Conservation (phyloP, 2,797 vertebrate species). For the Peromyscus melanophrys region DNA sequence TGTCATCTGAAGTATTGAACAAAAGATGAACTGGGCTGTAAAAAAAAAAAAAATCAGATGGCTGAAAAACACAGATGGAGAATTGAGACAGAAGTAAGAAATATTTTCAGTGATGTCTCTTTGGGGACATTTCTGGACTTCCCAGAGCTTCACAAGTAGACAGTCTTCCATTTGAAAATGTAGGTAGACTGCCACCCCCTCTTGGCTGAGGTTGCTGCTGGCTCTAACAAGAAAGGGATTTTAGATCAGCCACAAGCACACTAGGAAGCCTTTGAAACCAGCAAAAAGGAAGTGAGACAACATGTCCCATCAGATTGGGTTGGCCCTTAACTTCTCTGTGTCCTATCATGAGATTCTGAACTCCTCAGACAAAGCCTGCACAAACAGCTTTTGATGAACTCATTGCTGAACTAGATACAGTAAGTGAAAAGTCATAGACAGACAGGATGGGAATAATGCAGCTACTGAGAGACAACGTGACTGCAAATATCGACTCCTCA, state of each 20-base stretch:
- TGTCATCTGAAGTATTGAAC: neutral
- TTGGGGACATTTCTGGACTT: neutral
- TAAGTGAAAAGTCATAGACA: neutral
- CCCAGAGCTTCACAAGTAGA: neutral
- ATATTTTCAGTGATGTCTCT: neutral
- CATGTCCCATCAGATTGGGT: neutral
- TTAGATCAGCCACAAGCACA: neutral
- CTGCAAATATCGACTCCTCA: neutral
- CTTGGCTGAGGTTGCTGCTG: neutral
- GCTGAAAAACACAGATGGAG: neutral
- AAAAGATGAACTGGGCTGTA: neutral
- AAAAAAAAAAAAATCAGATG: neutral
- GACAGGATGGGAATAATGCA: neutral
- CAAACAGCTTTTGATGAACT: neutral
- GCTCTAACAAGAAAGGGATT: neutral
- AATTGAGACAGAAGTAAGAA: neutral
- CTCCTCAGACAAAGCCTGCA: neutral
- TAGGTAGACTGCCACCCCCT: neutral
- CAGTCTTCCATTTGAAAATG: neutral
- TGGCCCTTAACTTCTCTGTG: neutral
- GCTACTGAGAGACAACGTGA: neutral
- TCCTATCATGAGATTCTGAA: neutral
- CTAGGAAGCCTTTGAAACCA: neutral
- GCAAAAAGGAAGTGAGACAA: neutral
- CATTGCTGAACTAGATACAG: neutral